Evolutionary conservation across 2,797 vertebrate species (phyloP).

Genomic region (Syndactyla subalaris): DNA sequence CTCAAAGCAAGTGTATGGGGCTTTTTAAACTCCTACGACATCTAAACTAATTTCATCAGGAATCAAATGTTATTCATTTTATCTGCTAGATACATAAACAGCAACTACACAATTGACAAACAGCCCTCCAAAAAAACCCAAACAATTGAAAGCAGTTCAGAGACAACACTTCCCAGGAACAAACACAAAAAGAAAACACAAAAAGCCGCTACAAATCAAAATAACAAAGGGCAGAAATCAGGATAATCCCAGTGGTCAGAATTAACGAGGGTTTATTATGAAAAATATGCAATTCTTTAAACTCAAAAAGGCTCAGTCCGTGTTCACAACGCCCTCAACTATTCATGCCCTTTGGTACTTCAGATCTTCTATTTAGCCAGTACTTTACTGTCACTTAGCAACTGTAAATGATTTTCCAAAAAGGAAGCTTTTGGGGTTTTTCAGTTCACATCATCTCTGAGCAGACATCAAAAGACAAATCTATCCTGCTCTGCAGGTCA

Average conservation of each 20-base stretch:
- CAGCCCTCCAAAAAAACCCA: not conserved
- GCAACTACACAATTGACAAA: not conserved
- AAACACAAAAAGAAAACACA: not conserved
- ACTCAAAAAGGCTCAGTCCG: not conserved
- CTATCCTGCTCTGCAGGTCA: not conserved
- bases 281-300: not conserved
- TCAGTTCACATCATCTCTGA: not conserved
- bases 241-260: not conserved
- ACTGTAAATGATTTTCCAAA: constrained; percentile 38
- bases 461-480: constrained; percentile 40
- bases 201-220: not conserved
- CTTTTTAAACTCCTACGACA: not conserved
- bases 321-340: not conserved
- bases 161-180: not conserved
- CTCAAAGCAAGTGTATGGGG: not conserved
- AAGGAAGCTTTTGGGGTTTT: constrained; percentile 39
- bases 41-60: not conserved
- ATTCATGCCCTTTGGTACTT: constrained; percentile 15
- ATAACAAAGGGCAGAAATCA: not conserved
- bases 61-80: not conserved
- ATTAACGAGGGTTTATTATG: not conserved
- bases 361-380: constrained; percentile 33
- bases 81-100: constrained; percentile 4
- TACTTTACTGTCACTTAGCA: constrained; percentile 61
- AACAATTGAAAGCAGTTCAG: not conserved